Evolutionary conservation across 2,888 invertebrate species (phyloP), one percentile per base, ranked within the genome.

Genomic region (Brachylomia viminalis): DNA sequence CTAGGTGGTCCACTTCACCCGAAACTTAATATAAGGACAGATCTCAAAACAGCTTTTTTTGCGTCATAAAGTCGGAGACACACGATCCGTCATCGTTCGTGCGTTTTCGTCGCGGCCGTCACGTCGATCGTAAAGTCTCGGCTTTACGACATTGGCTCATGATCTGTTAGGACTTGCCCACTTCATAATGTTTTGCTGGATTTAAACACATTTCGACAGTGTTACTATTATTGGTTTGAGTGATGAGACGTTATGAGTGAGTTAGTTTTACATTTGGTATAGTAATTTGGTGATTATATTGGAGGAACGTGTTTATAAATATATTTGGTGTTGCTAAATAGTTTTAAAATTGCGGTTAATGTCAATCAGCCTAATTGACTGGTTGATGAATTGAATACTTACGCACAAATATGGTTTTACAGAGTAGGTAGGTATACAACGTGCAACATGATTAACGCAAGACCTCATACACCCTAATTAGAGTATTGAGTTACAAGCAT

Each of bases 111-210:
- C 87, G 82, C 89, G 86, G 86, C 87, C 90, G 90, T 92, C 90
- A 87, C 81, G 86, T 80, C 87, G 87, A 75, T 92, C 93, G 88
- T 93, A 92, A 93, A 93, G 79, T 82, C 62, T 72, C 93, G 87
- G 80, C 84, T 92, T 93, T 92, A 93, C 89, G 92, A 90, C 90
- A 89, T 89, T 88, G 84, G 88, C 90, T 90, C 82, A 87, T 88
- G 90, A 92, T 90, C 88, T 89, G 83, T 83, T 83, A 82, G 79
- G 82, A 84, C 83, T 83, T 80, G 72, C 71, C 80, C 85, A 89
- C 88, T 88, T 85, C 87, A 86, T 72, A 87, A 87, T 83, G 86
- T 84, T 83, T 67, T 68, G 83, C 85, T 79, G 74, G 82, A 85
- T 88, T 88, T 88, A 84, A 89, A 88, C 88, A 81, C 72, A 87